Evolutionary conservation across 2,113 vertebrate species (phyloP), one percentile per base, ranked within the genome.

Genomic region (Triplophysa siluroides): DNA sequence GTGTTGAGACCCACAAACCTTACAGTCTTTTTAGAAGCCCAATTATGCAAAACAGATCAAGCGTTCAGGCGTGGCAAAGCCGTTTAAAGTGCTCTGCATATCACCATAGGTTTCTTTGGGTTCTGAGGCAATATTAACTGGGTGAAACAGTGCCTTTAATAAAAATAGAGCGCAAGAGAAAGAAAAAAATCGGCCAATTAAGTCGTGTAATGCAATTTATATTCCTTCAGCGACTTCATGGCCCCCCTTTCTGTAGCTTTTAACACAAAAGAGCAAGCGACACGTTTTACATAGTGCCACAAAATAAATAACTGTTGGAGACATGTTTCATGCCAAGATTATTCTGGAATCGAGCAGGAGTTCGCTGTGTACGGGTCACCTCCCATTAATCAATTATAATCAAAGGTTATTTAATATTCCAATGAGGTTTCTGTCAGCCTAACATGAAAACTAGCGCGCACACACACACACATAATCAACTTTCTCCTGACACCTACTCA

Each of bases 1-100:
- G 19, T 29, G 11, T 63, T 79, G 58, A 79, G 33, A 65, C 56
- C 56, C 45, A 54, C 71, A 58, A 54, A 52, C 50, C 41, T 71
- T 62, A 56, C 62, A 80, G 33, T 74, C 38, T 79, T 78, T 78
- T 78, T 54, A 21, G 24, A n/a, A 33, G 79, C 54, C 76, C 76
- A 81, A 79, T 86, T 81, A 86, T 83, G 72, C 62, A 67, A 79
- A 83, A 62, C 54, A 81, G 82, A 83, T 83, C 67, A 79, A 73
- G 79, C 76, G 4, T 71, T 83, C 76, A 69, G 63, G 43, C 56
- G 52, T 79, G 76, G 77, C 80, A 83, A 86, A 83, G 76, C 79
- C 67, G 12, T 77, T 83, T 77, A 83, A 69, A 79, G 76, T 33
- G 23, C 41, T 79, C 64, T 18, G 54, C 29, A 63, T 83, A 60